Evolutionary conservation across 2,113 vertebrate species (phyloP).

Genomic region (Gymnocephalus cernua): DNA sequence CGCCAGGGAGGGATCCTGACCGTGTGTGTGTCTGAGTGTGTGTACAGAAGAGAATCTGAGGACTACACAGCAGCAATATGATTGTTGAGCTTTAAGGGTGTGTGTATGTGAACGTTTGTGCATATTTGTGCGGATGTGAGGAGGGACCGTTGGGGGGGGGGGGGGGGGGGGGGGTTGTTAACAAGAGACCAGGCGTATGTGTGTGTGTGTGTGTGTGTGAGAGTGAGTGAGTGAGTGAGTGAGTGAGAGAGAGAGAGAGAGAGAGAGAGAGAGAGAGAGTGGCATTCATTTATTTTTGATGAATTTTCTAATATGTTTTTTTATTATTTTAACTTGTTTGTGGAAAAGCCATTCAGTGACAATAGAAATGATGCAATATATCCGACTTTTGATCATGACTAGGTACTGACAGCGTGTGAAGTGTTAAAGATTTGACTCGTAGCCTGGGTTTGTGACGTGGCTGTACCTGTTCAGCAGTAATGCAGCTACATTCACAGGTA

Average conservation of each 20-base stretch:
- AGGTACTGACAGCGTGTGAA: background rate
- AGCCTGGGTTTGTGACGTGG: background rate
- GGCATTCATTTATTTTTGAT: conserved; percentile 14
- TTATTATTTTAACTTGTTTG: conserved; percentile 20
- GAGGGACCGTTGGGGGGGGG: conserved; percentile 22
- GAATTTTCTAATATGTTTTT: conserved; percentile 13
- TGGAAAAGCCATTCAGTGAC: conserved; percentile 12
- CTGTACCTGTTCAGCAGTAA: conserved; percentile 13
- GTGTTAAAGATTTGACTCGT: background rate
- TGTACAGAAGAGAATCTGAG: conserved; percentile 32
- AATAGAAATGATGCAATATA: conserved; percentile 12
- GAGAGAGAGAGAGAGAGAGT: conserved; percentile 20
- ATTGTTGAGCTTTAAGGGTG: conserved; percentile 52
- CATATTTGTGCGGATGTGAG: conserved; percentile 39
- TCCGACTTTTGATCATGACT: conserved; percentile 30
- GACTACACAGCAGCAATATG: conserved; percentile 26
- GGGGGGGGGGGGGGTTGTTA: conserved; percentile 23
- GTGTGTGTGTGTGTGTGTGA: conserved; percentile 20
- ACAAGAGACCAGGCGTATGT: conserved; percentile 31
- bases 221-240: conserved; percentile 4
- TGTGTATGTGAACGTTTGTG: conserved; percentile 15
- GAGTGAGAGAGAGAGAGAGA: conserved; percentile 8
- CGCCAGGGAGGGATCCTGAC: conserved; percentile 76
- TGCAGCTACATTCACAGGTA: background rate
- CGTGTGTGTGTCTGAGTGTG: conserved; percentile 38